Evolutionary conservation across 2,888 invertebrate species (phyloP).

Genomic region (Hirtodrosophila trivittata): DNA sequence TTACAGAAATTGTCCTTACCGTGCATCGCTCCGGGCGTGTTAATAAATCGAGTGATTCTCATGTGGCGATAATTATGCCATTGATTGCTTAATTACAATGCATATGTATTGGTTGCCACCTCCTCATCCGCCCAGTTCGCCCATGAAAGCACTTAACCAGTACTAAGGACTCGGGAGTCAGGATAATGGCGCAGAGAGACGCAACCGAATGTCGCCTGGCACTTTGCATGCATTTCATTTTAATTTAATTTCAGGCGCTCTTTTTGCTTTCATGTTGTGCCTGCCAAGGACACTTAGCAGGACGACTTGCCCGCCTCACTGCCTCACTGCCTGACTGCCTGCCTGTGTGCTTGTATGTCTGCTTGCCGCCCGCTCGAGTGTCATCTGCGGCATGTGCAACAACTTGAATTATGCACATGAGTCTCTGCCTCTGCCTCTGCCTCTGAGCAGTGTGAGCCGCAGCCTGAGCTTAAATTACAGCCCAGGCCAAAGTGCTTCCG

Average conservation of each 20-base stretch:
- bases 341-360: slow-evolving; percentile 5
- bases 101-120: slow-evolving; percentile 50
- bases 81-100: slow-evolving; percentile 79
- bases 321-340: too few species aligned
- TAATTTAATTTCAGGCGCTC: slow-evolving; percentile 74
- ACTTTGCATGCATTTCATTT: slow-evolving; percentile 78
- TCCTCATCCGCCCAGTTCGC: slow-evolving; percentile 14
- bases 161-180: slow-evolving; percentile 22
- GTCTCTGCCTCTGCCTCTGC: slow-evolving; percentile 12
- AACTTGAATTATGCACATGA: slow-evolving; percentile 79
- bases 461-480: slow-evolving; percentile 2
- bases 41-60: slow-evolving; percentile 77
- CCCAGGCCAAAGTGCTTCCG: slow-evolving; percentile 28
- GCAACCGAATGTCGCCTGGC: slow-evolving; percentile 38
- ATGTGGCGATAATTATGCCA: slow-evolving; percentile 76
- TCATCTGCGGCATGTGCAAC: slow-evolving; percentile 75
- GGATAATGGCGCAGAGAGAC: slow-evolving; percentile 1
- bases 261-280: slow-evolving; percentile 73
- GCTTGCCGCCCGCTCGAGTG: slow-evolving; percentile 51
- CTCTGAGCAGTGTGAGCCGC: slow-evolving; percentile 15
- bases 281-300: slow-evolving; percentile 62
- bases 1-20: slow-evolving; percentile 47
- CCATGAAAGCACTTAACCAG: slow-evolving; percentile 45
- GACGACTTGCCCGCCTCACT: slow-evolving; percentile 41
- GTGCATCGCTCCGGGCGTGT: slow-evolving; percentile 63